Evolutionary conservation across 1,140 invertebrate genomes (phyloP), one percentile per base, ranked within the genome.

Genomic region (Stegodyphus mimosarum): DNA sequence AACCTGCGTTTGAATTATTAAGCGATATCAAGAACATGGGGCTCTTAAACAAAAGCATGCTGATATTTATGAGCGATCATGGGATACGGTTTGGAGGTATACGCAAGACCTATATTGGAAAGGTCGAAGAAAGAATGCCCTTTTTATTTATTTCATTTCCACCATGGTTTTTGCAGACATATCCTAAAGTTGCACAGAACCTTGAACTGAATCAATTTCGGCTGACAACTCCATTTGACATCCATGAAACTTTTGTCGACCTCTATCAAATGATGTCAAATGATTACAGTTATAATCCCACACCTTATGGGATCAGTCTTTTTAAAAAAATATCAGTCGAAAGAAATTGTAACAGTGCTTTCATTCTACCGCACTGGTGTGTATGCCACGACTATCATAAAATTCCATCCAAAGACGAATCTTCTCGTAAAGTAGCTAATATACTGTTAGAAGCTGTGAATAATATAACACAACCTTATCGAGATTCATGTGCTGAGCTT

Each of bases 41-140:
- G 5, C 79, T 87, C 33, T 87, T 92, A 0, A 90, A 92, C 55
- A 91, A 92, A 86, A 93, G 94, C 0, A 89, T 93, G 0, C 89
- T 98, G 0, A 92, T 98, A 48, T 93, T 98, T 18, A 92, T 97
- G 87, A 97, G 96, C 88, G 98, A 99, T 90, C 98, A 99, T 90
- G 97, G 98, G 0, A 94, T 97, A 88, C 90, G 98, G 51, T 98
- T 95, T 91, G 97, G 97, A 2, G 91, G 91, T 4, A 94, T 96
- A n/a, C 90, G 95, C 18, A 90, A 93, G 88, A 98, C 96, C 0
- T 94, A 95, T 89, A 93, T 92, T 77, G 97, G 97, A 0, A 94
- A 95, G 89, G 91, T 97, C 83, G 97, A 99, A 90, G 97, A 98
- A 89, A 91, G 96, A 66, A 90, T 98, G 17, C 97, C 97, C 0